A percentile compares a stretch with the other conserved stretches of the same genome.
These are phyloP conservation scores for Pectinophora gossypiella DNA, from an alignment of 1,140 invertebrate genomes.

Conservation along the genomic window DNA sequence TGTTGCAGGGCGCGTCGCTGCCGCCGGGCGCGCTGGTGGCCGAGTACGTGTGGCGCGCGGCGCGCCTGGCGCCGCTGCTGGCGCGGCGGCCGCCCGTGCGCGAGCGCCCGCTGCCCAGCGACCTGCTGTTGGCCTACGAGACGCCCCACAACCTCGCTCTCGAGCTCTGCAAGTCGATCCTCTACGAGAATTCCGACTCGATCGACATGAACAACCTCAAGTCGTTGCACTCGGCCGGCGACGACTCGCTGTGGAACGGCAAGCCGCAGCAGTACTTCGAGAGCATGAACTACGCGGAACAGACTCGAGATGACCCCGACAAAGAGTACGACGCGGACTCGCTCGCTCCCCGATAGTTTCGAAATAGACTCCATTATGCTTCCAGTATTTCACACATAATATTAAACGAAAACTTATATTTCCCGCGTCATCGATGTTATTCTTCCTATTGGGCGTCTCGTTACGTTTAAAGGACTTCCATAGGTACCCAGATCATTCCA, in stretches of 20 bases:
- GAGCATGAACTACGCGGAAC: constrained; percentile 53
- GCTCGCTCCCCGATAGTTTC: constrained; percentile 30
- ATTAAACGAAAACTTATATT: no score
- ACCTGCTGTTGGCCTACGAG: constrained; percentile 28
- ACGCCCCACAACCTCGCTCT: constrained; percentile 48
- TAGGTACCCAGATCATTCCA: constrained; percentile 26
- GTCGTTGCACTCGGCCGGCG: constrained; percentile 28
- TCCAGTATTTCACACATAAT: no score
- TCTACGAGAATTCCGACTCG: constrained; percentile 43
- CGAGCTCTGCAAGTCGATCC: constrained; percentile 44
- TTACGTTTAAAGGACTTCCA: no score
- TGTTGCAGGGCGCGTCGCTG: neutral
- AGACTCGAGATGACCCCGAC: constrained; percentile 18
- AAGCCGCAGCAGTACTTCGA: constrained; percentile 66
- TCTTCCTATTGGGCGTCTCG: no score
- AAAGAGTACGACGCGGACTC: constrained; percentile 61
- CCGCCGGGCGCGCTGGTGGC: constrained; percentile 30
- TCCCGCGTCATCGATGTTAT: no score
- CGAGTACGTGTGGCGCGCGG: constrained; percentile 50
- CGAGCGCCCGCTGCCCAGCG: constrained; percentile 17
- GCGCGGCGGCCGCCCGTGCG: constrained; percentile 23
- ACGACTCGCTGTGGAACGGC: constrained; percentile 58
- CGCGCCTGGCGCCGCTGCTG: constrained; percentile 41
- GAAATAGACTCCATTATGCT: no score
- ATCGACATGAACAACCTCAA: constrained; percentile 38